Evolutionary conservation across 2,888 invertebrate species (phyloP).

Genomic region (Mesorhabditis spiculigera): DNA sequence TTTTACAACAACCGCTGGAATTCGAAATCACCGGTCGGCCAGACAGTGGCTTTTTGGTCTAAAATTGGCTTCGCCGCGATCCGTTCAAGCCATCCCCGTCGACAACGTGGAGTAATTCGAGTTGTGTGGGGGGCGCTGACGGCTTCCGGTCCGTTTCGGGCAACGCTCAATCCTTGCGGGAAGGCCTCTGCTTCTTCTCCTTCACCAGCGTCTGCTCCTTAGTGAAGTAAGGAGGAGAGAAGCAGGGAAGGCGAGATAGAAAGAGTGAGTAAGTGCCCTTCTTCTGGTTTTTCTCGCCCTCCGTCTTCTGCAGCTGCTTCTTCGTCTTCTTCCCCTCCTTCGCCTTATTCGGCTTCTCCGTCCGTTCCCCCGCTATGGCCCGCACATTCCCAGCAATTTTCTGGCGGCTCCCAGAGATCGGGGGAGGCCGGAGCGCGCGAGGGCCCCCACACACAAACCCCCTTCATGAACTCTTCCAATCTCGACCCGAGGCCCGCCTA

Average conservation of each 20-base stretch:
- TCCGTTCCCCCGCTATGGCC: background rate
- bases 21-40: too few species aligned
- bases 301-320: background rate
- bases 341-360: background rate
- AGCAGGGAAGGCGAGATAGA: background rate
- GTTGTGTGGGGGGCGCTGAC: too few species aligned
- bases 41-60: too few species aligned
- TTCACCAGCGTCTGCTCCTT: too few species aligned
- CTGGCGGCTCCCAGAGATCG: background rate
- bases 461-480: background rate
- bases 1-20: too few species aligned
- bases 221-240: conserved; percentile 1
- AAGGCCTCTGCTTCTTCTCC: too few species aligned
- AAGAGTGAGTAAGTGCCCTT: background rate
- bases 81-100: too few species aligned
- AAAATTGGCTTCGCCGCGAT: too few species aligned
- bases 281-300: conserved; percentile 1
- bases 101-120: too few species aligned
- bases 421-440: background rate
- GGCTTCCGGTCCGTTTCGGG: too few species aligned
- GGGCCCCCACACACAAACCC: background rate
- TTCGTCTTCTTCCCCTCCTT: background rate
- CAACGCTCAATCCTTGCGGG: too few species aligned
- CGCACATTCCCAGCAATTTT: conserved; percentile 3
- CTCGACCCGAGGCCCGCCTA: background rate